These are phyloP conservation scores for Styela clava DNA, from an alignment of 23 tunicate species.

Conservation along the genomic window DNA sequence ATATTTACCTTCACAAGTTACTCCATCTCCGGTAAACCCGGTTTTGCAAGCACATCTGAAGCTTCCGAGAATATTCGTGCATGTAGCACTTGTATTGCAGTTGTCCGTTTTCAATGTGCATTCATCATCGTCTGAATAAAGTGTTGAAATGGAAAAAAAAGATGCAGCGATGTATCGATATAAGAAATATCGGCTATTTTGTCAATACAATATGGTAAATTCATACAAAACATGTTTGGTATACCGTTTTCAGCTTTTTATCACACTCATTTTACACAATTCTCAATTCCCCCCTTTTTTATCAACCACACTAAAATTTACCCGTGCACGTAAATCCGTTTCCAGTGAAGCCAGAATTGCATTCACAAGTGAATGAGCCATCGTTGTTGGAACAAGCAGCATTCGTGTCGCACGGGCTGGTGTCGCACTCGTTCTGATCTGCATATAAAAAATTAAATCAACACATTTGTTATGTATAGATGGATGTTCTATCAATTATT, in stretches of 20 bases:
- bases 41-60: constrained; percentile 71
- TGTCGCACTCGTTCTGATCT: too few species aligned
- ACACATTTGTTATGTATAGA: too few species aligned
- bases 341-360: constrained; percentile 8
- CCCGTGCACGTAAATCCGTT: constrained; percentile 1
- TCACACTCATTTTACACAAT: constrained; percentile 25
- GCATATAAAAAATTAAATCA: too few species aligned
- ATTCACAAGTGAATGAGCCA: constrained; percentile 6
- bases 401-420: constrained; percentile 4
- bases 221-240: too few species aligned
- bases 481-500: too few species aligned
- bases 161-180: too few species aligned
- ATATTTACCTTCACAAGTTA: constrained; percentile 78
- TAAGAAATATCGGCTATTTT: too few species aligned
- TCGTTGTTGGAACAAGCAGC: constrained; percentile 18
- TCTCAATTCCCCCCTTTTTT: constrained; percentile 50
- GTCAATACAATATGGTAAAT: too few species aligned
- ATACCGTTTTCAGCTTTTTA: constrained; percentile 26
- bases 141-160: too few species aligned
- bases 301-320: constrained; percentile 10
- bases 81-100: background rate
- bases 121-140: constrained; percentile 80
- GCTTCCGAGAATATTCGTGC: constrained; percentile 67
- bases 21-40: constrained; percentile 51
- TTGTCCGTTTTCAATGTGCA: constrained; percentile 7